These are phyloP conservation scores for Ariolimax columbianus DNA, from an alignment of 2,888 invertebrate species.

Conservation along the genomic window DNA sequence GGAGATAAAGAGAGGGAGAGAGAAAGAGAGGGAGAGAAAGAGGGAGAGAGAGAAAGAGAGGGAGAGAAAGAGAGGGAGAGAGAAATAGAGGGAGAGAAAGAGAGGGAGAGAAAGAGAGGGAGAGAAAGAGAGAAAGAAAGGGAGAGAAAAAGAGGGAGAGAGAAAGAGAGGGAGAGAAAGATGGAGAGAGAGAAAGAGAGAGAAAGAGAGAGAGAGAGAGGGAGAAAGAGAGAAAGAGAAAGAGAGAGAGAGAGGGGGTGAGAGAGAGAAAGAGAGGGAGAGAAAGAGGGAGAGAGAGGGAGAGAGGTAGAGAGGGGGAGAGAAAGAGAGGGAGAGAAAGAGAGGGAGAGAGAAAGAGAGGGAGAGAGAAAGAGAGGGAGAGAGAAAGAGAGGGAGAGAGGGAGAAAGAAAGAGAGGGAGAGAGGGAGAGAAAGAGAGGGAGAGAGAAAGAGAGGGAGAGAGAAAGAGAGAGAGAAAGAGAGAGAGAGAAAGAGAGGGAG, in stretches of 20 bases:
- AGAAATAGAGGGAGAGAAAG: not conserved
- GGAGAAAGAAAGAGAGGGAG: slow-evolving; percentile 9
- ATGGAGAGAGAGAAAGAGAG: not conserved
- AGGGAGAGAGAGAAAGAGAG: too few relatives aligned
- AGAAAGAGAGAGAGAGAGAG: not conserved
- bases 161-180: not conserved
- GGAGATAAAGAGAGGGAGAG: not conserved
- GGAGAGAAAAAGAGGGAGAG: too few relatives aligned
- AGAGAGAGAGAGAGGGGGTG: too few relatives aligned
- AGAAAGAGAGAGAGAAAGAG: slow-evolving; percentile 22
- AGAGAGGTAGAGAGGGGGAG: not conserved
- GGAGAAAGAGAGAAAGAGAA: too few relatives aligned
- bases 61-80: not conserved
- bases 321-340: not conserved
- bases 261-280: not conserved
- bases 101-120: too few relatives aligned
- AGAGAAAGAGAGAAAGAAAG: not conserved
- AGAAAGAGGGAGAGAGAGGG: too few relatives aligned
- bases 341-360: too few relatives aligned
- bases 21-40: not conserved
- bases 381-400: not conserved
- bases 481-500: not conserved
- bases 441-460: not conserved
- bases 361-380: not conserved
- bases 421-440: slow-evolving; percentile 12